Evolutionary conservation across 2,113 vertebrate genomes (phyloP).

Genomic region (Antennarius striatus): DNA sequence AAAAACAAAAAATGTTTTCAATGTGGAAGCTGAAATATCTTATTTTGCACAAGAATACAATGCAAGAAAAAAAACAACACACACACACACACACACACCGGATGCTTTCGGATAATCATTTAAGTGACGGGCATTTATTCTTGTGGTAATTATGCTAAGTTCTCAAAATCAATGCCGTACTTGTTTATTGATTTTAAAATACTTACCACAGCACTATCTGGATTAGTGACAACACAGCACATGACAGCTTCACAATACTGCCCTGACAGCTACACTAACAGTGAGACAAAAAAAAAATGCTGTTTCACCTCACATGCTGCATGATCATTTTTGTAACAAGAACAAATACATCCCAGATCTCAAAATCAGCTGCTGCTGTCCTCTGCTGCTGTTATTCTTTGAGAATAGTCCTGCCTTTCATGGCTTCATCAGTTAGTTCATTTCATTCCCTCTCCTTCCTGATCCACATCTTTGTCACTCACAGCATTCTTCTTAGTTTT

Average conservation of each 20-base stretch:
- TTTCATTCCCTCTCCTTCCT: conserved; percentile 26
- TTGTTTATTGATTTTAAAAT: conserved; percentile 35
- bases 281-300: conserved; percentile 7
- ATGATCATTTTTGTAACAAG: conserved; percentile 5
- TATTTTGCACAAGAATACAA: too few species aligned
- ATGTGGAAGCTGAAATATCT: too few species aligned
- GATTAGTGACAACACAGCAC: conserved; percentile 21
- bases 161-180: conserved; percentile 18
- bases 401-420: conserved; percentile 11
- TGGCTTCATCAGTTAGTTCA: conserved; percentile 27
- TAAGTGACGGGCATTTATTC: conserved; percentile 12
- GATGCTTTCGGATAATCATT: not conserved
- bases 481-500: conserved; percentile 37
- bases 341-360: conserved; percentile 17
- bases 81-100: too few species aligned
- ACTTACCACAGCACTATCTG: conserved; percentile 20
- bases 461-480: conserved; percentile 53
- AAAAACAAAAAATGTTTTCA: too few species aligned
- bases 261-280: conserved; percentile 4
- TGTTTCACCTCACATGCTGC: conserved; percentile 6
- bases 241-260: conserved; percentile 10
- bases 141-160: conserved; percentile 14
- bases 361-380: conserved; percentile 6
- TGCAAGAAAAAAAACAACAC: not conserved
- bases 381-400: conserved; percentile 1